Evolutionary conservation across 2,888 invertebrate genomes (phyloP), one percentile per base, ranked within the genome.

Genomic region (Cosmorhoe ocellata): DNA sequence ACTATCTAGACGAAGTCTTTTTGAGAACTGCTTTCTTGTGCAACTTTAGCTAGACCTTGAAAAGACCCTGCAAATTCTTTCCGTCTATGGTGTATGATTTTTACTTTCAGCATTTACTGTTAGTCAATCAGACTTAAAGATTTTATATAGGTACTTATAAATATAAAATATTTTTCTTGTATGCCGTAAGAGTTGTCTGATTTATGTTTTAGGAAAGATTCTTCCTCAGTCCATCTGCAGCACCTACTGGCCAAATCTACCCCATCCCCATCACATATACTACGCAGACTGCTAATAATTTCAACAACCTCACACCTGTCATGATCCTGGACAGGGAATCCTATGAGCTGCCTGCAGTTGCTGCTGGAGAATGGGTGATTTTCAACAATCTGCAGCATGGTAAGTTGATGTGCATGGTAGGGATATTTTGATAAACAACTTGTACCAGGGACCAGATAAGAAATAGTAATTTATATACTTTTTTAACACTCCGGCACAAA

Each of bases 371-470:
- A 51, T 94, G 94, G 93, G 90, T 93, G 22, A 84, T 94, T 32
- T 87, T 94, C 45, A 94, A 94, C 67, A 70, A 93, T 42, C 83
- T 92, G 53, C 92, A 93, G 75, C 93, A 93, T 58, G 93, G 94
- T 93, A 74, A 63, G 51, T 14, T 18, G 24, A 6, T 18, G 2
- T 18, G n/a, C n/a, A n/a, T n/a, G n/a, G n/a, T n/a, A n/a, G n/a
- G n/a, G n/a, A n/a, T n/a, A n/a, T n/a, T n/a, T n/a, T n/a, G n/a
- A n/a, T n/a, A n/a, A n/a, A n/a, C n/a, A n/a, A n/a, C n/a, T n/a
- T n/a, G n/a, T n/a, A n/a, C n/a, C n/a, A n/a, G n/a, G n/a, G n/a
- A n/a, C n/a, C n/a, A n/a, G n/a, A n/a, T n/a, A n/a, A n/a, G n/a
- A n/a, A n/a, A n/a, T n/a, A n/a, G n/a, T n/a, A n/a, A n/a, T n/a